These are phyloP conservation scores for Sibirionetta formosa DNA, from an alignment of 2,797 vertebrate genomes.

Conservation along the genomic window DNA sequence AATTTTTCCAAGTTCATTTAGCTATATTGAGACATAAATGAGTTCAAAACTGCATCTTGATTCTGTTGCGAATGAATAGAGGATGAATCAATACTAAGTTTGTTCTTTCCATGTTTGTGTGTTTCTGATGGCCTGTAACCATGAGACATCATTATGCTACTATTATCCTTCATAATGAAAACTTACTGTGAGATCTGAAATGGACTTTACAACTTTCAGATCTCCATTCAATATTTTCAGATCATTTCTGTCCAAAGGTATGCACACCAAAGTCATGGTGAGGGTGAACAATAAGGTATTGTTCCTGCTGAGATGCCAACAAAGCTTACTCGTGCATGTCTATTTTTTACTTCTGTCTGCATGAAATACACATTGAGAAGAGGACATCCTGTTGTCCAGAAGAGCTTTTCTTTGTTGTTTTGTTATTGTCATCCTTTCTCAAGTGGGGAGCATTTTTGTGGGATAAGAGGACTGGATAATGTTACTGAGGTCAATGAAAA, in stretches of 20 bases:
- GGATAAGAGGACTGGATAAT: not conserved
- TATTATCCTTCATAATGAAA: constrained; percentile 9
- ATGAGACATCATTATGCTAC: not conserved
- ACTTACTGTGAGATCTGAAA: not conserved
- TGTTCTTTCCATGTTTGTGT: not conserved
- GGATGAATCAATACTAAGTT: constrained; percentile 22
- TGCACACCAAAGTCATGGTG: not conserved
- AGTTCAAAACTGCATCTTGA: constrained; percentile 5
- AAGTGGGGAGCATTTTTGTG: not conserved
- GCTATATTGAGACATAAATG: not conserved
- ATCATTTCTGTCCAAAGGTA: not conserved
- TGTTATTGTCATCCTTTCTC: not conserved
- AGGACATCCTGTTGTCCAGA: not conserved
- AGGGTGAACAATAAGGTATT: not conserved
- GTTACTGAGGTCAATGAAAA: not conserved
- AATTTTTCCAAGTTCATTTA: constrained; percentile 6
- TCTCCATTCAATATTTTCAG: not conserved
- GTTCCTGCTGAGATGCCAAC: not conserved
- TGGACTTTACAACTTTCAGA: not conserved
- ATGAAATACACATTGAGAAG: not conserved
- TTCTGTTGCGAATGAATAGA: constrained; percentile 36
- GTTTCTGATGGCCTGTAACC: constrained; percentile 4
- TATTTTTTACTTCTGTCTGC: not conserved
- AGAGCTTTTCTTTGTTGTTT: not conserved
- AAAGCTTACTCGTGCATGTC: not conserved